Base-by-base conservation (phyloP, 2,888 invertebrate species). In the Carterocephalus palaemon region DNA sequence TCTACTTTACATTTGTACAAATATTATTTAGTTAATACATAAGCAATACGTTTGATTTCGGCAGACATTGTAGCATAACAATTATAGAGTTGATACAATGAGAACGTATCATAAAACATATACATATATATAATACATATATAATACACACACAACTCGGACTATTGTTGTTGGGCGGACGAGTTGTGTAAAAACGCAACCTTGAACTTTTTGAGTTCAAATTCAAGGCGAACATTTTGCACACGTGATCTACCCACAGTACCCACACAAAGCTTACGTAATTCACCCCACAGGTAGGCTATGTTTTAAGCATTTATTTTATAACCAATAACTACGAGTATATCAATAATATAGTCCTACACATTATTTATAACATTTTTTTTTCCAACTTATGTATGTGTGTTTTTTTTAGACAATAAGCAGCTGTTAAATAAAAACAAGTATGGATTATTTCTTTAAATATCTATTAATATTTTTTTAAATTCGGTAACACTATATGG, bases 141-240 rank as follows among this genome's bases (percentile, higher is more conserved):
- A 53, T 48, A 56, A 62, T n/a, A n/a, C 61, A 52, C 67, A 68
- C 64, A 71, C 62, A 64, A 42, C 52, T 57, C 49, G 57, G 56
- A 43, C 67, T 67, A 73, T 78, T 78, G 73, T 77, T 74, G 62
- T 70, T 76, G 64, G 64, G 53, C 60, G 57, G 55, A 61, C 54
- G 64, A 54, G 53, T 51, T 61, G 64, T 71, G 79, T 78, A 84
- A 85, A 86, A 84, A 85, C 72, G 63, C 67, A 78, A 70, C 85
- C 86, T 86, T 86, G 86, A 86, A 86, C 86, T 76, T 69, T 48
- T 54, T 51, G 74, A 80, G 85, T 83, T 85, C 83, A 81, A 64
- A 59, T 69, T 74, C 83, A 85, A 85, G 85, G 85, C 73, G 67
- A 82, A 62, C 63, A 62, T 60, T 62, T 55, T 62, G 62, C 65